A percentile compares a stretch with the other conserved stretches of the same genome.
Evolutionary conservation across 2,888 invertebrate genomes (phyloP).

Genomic region (Drosophila mettleri): DNA sequence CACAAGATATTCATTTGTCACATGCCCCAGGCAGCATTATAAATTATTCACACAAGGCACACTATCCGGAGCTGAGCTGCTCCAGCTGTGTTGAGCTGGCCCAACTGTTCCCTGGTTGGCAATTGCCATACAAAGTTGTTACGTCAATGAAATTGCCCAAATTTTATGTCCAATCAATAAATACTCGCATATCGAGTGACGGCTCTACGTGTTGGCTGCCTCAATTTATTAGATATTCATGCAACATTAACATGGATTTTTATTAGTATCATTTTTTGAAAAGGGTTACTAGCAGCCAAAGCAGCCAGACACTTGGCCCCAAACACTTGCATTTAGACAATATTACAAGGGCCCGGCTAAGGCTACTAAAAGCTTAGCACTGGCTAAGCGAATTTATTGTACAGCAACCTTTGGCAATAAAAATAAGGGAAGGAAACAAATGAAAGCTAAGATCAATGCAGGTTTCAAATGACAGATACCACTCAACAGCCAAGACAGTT

Average conservation of each 20-base stretch:
- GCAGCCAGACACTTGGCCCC: slow-evolving; percentile 10
- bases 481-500: neutral
- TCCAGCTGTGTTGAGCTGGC: neutral
- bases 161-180: slow-evolving; percentile 81
- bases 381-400: slow-evolving; percentile 68
- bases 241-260: slow-evolving; percentile 81
- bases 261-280: slow-evolving; percentile 81
- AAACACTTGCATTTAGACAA: slow-evolving; percentile 30
- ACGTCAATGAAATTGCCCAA: slow-evolving; percentile 74
- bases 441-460: neutral
- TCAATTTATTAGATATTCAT: slow-evolving; percentile 80
- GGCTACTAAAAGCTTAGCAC: slow-evolving; percentile 58
- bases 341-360: slow-evolving; percentile 18
- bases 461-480: neutral
- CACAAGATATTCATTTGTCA: slow-evolving; percentile 67
- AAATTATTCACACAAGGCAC: slow-evolving; percentile 70
- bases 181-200: slow-evolving; percentile 36
- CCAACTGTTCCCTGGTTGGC: slow-evolving; percentile 41
- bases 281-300: slow-evolving; percentile 58
- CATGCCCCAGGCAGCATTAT: slow-evolving; percentile 48
- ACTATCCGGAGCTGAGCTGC: slow-evolving; percentile 22
- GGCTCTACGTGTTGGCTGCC: slow-evolving; percentile 71
- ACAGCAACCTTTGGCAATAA: slow-evolving; percentile 49
- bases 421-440: slow-evolving; percentile 26
- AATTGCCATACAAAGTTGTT: slow-evolving; percentile 57